phyloP scores from a whole-genome alignment of 2,888 invertebrate species.

The Drosophila nr. perissopoda region DNA sequence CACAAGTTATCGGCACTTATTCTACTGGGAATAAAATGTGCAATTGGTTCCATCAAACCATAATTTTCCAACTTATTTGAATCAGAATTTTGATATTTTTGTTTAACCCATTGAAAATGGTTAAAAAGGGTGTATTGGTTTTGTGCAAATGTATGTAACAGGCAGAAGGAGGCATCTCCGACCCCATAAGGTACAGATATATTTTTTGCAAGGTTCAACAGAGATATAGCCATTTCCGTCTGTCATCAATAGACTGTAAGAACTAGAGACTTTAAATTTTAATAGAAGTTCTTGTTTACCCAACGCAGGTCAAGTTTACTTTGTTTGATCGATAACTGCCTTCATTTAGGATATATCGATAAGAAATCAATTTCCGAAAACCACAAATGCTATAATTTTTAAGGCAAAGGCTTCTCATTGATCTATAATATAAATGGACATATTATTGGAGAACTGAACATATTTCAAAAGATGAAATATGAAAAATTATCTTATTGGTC shows the following conservation, averaged over 20 bases:
- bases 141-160: neutral
- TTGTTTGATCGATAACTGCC: neutral
- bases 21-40: neutral
- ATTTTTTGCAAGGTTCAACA: neutral
- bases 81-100: neutral
- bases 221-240: neutral
- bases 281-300: neutral
- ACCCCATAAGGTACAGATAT: neutral
- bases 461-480: neutral
- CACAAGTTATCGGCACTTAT: neutral
- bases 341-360: neutral
- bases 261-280: neutral
- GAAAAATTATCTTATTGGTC: neutral
- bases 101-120: neutral
- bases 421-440: neutral
- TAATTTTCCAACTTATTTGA: neutral
- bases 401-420: neutral
- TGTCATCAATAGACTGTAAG: neutral
- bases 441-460: neutral
- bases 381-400: neutral
- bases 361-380: neutral
- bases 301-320: neutral
- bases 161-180: neutral
- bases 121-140: neutral
- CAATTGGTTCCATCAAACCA: neutral